phyloP scores from a whole-genome alignment of 2,888 invertebrate genomes.

The Seladonia tumulorum region DNA sequence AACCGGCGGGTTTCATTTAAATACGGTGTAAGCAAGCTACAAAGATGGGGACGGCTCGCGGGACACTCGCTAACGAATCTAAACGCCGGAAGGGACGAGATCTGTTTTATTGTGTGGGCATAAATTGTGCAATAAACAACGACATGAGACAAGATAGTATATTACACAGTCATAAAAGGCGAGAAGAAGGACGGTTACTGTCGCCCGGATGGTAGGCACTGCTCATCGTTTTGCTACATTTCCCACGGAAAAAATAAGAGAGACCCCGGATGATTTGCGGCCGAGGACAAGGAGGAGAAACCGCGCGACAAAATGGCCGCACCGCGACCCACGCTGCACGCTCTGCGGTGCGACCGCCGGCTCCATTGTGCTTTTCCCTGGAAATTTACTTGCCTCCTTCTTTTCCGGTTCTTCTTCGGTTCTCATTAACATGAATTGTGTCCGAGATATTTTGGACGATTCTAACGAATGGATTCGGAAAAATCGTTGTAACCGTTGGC shows the following conservation, averaged over 20 bases:
- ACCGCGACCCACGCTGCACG: neutral
- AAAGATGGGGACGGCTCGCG: neutral
- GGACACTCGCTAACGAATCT: slow-evolving; percentile 58
- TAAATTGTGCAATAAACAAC: slow-evolving; percentile 58
- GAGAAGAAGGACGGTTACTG: slow-evolving; percentile 40
- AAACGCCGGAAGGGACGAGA: slow-evolving; percentile 53
- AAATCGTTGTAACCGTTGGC: no score
- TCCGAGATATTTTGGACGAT: no score
- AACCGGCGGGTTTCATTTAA: slow-evolving; percentile 51
- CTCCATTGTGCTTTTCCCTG: neutral
- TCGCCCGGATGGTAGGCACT: slow-evolving; percentile 2
- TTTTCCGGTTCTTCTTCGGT: neutral
- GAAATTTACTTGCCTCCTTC: neutral
- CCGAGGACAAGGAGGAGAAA: neutral
- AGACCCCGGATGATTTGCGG: slow-evolving; percentile 14
- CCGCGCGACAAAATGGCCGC: neutral
- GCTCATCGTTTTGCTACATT: slow-evolving; percentile 41
- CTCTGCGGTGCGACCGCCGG: neutral
- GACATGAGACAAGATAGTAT: slow-evolving; percentile 40
- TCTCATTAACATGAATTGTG: no score
- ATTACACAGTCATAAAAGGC: slow-evolving; percentile 48
- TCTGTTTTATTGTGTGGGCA: slow-evolving; percentile 54
- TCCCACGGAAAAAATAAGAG: slow-evolving; percentile 24
- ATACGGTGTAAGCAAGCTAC: slow-evolving; percentile 16
- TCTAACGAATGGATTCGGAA: no score